These are phyloP conservation scores for Pitta sordida DNA, from an alignment of 2,113 vertebrate genomes.

Conservation along the genomic window DNA sequence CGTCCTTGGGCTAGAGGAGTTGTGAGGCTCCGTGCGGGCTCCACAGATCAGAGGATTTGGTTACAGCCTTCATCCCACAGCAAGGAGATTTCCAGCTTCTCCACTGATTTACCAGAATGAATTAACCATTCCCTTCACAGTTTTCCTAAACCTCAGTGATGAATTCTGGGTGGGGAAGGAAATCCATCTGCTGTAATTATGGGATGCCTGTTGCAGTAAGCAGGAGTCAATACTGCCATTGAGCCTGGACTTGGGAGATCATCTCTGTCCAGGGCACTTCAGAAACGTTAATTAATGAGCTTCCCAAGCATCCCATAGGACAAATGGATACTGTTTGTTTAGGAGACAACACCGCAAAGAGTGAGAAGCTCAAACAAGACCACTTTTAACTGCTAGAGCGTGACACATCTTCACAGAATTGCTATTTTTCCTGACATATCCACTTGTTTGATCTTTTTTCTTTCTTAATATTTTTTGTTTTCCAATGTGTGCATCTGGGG, in stretches of 20 bases:
- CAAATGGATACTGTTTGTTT: background rate
- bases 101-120: background rate
- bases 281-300: background rate
- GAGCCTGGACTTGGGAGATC: background rate
- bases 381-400: background rate
- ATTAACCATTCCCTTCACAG: background rate
- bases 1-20: background rate
- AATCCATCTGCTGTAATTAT: background rate
- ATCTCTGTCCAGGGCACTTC: background rate
- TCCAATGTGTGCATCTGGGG: background rate
- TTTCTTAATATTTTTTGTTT: background rate
- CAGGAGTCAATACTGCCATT: background rate
- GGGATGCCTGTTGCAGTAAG: background rate
- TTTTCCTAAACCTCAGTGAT: background rate
- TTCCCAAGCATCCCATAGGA: background rate
- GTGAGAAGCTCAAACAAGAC: background rate
- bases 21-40: background rate
- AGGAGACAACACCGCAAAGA: background rate
- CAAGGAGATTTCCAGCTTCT: background rate
- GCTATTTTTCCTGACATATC: background rate
- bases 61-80: background rate
- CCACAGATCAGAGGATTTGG: background rate
- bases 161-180: background rate
- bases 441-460: fast-evolving
- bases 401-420: background rate